A percentile compares a stretch with the other conserved stretches of the same genome.
Evolutionary conservation across 2,888 invertebrate genomes (phyloP).

Genomic region (Platypus cylindrus): DNA sequence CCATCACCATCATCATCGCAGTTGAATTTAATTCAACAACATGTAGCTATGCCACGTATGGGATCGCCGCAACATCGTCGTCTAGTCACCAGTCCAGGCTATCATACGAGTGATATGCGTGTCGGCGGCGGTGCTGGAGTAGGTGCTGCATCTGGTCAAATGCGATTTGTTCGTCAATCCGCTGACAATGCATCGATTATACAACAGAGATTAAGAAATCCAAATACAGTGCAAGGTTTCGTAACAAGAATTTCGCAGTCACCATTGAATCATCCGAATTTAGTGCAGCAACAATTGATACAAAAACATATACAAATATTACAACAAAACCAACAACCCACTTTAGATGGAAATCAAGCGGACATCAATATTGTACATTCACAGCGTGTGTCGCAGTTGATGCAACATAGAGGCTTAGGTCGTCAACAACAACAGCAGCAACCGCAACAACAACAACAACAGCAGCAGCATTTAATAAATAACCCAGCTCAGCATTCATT

Average conservation of each 20-base stretch:
- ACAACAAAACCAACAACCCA: conserved; percentile 24
- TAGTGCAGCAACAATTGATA: conserved; percentile 26
- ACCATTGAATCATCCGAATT: conserved; percentile 30
- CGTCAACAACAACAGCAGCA: conserved; percentile 37
- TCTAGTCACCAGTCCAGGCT: conserved; percentile 42
- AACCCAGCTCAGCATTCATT: conserved; percentile 32
- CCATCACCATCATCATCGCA: conserved; percentile 36
- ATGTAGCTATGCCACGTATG: conserved; percentile 41
- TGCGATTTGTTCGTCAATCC: conserved; percentile 28
- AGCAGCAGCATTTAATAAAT: conserved; percentile 26
- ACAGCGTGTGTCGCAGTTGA: conserved; percentile 28
- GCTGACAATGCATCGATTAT: conserved; percentile 21
- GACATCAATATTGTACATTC: conserved; percentile 36
- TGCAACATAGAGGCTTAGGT: conserved; percentile 30
- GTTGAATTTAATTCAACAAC: too few species aligned
- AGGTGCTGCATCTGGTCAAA: conserved; percentile 22
- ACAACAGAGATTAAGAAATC: conserved; percentile 29
- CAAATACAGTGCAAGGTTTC: conserved; percentile 27
- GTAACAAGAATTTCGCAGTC: conserved; percentile 34
- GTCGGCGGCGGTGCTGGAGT: too few species aligned
- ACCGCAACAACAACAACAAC: conserved; percentile 27
- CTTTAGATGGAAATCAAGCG: conserved; percentile 26
- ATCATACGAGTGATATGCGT: conserved; percentile 24
- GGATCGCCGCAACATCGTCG: conserved; percentile 46
- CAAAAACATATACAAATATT: conserved; percentile 37